Conservation (phyloP, 2,113 vertebrate species). For the human region DNA sequence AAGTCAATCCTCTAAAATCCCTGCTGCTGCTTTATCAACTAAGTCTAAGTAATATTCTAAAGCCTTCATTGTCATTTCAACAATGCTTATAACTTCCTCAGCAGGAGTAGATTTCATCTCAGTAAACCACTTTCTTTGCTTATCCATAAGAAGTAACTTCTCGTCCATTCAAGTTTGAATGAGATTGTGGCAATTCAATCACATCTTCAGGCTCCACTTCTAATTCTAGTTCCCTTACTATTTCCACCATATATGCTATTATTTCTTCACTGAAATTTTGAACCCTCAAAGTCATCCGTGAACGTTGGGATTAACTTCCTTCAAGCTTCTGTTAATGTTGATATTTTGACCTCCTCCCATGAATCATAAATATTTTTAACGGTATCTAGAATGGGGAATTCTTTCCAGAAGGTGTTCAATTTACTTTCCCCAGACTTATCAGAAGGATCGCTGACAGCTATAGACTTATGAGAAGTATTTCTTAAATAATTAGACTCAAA, state of each 20-base stretch:
- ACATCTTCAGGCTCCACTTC: neutral
- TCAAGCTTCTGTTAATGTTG: neutral
- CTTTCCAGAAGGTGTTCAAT: neutral
- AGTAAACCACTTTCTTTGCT: neutral
- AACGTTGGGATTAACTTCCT: neutral
- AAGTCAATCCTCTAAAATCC: neutral
- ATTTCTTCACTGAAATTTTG: neutral
- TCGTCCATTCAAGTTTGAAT: neutral
- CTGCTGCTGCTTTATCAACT: neutral
- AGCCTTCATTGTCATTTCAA: neutral
- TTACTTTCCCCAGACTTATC: neutral
- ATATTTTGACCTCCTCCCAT: neutral
- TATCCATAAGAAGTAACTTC: neutral
- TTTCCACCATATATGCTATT: neutral
- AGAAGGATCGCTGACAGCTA: neutral
- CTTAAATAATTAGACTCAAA: neutral
- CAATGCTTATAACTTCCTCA: neutral
- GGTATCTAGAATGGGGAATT: neutral
- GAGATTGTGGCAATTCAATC: neutral
- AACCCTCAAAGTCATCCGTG: neutral
- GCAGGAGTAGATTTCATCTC: neutral
- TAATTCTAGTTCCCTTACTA: neutral
- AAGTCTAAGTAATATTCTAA: neutral
- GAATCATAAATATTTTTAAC: neutral
- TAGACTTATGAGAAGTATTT: neutral